These are phyloP conservation scores for Shargacucullia verbasci DNA, from an alignment of 2,888 invertebrate species.

Conservation along the genomic window DNA sequence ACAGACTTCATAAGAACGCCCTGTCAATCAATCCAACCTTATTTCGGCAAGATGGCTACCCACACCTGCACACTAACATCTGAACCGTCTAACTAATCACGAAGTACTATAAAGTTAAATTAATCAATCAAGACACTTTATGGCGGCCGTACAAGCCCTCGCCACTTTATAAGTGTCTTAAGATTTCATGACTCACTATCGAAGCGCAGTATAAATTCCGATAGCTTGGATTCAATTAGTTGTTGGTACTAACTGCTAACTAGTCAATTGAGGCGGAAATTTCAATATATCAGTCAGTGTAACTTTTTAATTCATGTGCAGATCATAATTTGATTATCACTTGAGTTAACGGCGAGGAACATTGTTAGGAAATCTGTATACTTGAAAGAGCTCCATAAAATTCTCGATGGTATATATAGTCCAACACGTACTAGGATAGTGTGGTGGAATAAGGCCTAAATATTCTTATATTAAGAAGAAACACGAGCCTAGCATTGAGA, in stretches of 20 bases:
- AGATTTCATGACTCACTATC: slow-evolving; percentile 57
- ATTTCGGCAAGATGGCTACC: slow-evolving; percentile 23
- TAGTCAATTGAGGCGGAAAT: not conserved
- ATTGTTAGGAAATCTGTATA: no score
- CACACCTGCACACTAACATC: slow-evolving; percentile 52
- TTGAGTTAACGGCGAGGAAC: no score
- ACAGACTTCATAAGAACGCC: slow-evolving; percentile 16
- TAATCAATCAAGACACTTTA: slow-evolving; percentile 56
- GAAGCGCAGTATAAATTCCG: slow-evolving; percentile 49
- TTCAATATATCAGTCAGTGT: no score
- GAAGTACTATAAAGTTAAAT: slow-evolving; percentile 57
- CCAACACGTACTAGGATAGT: no score
- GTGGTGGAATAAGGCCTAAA: no score
- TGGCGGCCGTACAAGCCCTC: slow-evolving; percentile 40
- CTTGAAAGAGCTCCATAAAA: no score
- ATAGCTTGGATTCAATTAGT: slow-evolving; percentile 45
- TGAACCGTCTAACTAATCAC: slow-evolving; percentile 50
- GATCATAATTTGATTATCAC: no score
- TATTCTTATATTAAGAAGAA: no score
- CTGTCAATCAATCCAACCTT: slow-evolving; percentile 21
- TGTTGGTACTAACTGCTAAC: slow-evolving; percentile 3
- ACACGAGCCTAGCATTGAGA: no score
- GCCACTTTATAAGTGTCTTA: slow-evolving; percentile 50
- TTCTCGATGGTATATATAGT: no score
- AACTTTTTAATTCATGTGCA: no score